These are phyloP conservation scores for Nephila pilipes DNA, from an alignment of 1,140 invertebrate genomes.

Conservation along the genomic window DNA sequence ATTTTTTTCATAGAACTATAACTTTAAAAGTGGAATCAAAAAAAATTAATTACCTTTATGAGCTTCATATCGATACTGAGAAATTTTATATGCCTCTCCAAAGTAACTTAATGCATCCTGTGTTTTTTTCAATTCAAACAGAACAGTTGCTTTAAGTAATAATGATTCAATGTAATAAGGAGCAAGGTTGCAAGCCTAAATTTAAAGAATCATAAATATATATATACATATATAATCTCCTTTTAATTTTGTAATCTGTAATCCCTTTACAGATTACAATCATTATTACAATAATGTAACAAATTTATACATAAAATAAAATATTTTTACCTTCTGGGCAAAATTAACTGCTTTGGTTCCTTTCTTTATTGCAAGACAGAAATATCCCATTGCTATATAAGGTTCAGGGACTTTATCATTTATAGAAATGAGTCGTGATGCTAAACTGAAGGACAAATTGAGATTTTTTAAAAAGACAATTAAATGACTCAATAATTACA, in stretches of 20 bases:
- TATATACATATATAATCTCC: no score
- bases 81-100: slow-evolving; percentile 86
- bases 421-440: slow-evolving; percentile 67
- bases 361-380: slow-evolving; percentile 79
- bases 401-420: slow-evolving; percentile 80
- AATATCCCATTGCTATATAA: slow-evolving; percentile 82
- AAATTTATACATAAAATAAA: not conserved
- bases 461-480: not conserved
- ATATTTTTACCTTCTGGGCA: slow-evolving; percentile 81
- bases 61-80: slow-evolving; percentile 85
- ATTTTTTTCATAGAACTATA: no score
- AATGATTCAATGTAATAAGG: slow-evolving; percentile 85
- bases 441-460: slow-evolving; percentile 58
- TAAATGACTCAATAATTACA: no score
- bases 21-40: not conserved
- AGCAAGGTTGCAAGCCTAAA: slow-evolving; percentile 82
- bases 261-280: no score
- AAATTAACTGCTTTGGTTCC: slow-evolving; percentile 81
- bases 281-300: no score
- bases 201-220: no score
- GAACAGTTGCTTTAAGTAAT: slow-evolving; percentile 86
- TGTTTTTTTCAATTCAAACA: slow-evolving; percentile 87
- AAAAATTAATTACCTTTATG: slow-evolving; percentile 83
- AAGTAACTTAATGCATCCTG: slow-evolving; percentile 87
- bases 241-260: no score